Evolutionary conservation across 1,140 invertebrate genomes (phyloP), one percentile per base, ranked within the genome.

Genomic region (Pseudomyrmex flavicornis): DNA sequence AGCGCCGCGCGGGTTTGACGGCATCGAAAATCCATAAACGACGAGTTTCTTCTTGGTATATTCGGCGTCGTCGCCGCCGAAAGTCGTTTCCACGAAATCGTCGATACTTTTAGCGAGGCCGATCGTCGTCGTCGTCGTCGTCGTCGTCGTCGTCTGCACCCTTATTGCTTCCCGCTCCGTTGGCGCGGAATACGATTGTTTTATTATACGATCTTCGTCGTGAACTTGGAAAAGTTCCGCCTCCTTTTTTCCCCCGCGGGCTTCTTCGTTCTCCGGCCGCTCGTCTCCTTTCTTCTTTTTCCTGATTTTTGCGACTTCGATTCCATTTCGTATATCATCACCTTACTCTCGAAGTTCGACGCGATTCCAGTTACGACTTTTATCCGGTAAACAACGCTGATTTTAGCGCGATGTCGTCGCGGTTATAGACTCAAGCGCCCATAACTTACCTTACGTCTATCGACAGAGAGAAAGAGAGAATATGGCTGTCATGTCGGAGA

Each of bases 121-220:
- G 56, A 63, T 82, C 82, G 73, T 26, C 73, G 59, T 65, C 75
- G 62, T 46, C 48, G 61, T 9, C 58, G 63, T 68, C 82, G 73
- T 26, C 73, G 59, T 65, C 75, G 62, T 46, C 35, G 4, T 35
- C 35, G 63, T 68, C 35, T 35, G 77, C 83, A 69, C 84, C 80
- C 87, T 89, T 89, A 89, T 89, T 89, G 88, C 88, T 87, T 89
- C 79, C 88, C 88, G 88, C 88, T 89, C 85, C 85, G 85, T 46
- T 85, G 88, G 82, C 70, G 77, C 35, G 88, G 88, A 87, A 90
- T 87, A 87, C 88, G 77, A 90, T 89, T 89, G 88, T 89, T 89
- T 90, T 90, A 89, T 90, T 90, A 89, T 89, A 89, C 88, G 87
- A 88, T 88, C 86, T 88, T 88, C 84, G 72, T 85, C 87, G 87